Base-by-base conservation (phyloP, 1,140 invertebrate species). In the Drosophila nigrodunni region DNA sequence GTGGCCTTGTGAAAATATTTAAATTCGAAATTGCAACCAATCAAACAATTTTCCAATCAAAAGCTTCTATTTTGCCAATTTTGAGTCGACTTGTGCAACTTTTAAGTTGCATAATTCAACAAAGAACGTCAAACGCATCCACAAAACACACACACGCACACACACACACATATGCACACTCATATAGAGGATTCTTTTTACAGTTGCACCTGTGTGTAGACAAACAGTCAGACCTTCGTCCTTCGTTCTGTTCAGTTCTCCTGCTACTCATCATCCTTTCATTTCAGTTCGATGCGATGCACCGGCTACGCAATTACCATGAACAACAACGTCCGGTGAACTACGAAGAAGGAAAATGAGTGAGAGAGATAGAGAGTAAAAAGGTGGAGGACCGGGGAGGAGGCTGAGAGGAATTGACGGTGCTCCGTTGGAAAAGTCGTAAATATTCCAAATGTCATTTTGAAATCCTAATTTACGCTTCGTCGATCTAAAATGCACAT, bases 401-500 rank as follows among this genome's bases (percentile, higher is more conserved):
- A 47, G 9, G 2, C 35, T 18, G 10, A n/a, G 21, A 21, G 43
- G 7, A 8, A 4, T 43, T 58, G 34, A 39, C 15, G 1, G 39
- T 46, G 21, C 30, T 49, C 18, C 64, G 69, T 80, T 46, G 66
- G 80, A 79, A 87, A 87, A 90, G 90, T 91, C 90, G 90, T 91
- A 91, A 91, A 91, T 91, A 91, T 91, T 91, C 90, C 80, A 91
- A 91, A 91, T 91, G 90, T 91, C 90, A 91, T 91, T 91, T 91
- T 91, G 90, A 91, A 91, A 91, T 91, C 90, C 90, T 91, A 91
- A 91, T 91, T 91, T 91, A 91, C 90, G 90, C 90, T 91, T 90
- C 90, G 87, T 78, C 90, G 90, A 80, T 85, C 83, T 82, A 83
- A 91, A 91, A 91, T 91, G 90, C 83, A 91, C 88, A 90, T 88